Conservation (phyloP, 1,140 invertebrate species). For the Subanguina moxae region DNA sequence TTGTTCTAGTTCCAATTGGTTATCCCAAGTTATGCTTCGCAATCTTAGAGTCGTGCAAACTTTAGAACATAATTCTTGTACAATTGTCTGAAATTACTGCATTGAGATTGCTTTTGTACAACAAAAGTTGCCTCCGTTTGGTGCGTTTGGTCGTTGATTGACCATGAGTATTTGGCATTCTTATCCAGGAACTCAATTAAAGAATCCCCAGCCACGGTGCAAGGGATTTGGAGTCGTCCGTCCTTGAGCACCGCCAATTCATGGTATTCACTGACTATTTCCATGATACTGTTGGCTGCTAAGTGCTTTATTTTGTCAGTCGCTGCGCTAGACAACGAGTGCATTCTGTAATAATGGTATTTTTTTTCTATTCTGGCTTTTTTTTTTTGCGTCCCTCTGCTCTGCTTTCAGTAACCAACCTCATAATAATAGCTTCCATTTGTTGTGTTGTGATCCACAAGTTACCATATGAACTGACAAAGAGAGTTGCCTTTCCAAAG, state of each 20-base stretch:
- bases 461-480: conserved; percentile 26
- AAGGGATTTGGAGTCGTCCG: conserved; percentile 47
- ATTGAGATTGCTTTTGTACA: not conserved
- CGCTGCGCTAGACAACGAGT: conserved; percentile 2
- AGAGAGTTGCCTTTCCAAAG: conserved; percentile 30
- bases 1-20: conserved; percentile 15
- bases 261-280: conserved; percentile 34
- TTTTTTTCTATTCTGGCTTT: too few species aligned
- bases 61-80: conserved; percentile 8
- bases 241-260: conserved; percentile 34
- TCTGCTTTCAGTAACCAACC: conserved; percentile 23
- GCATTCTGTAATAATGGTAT: conserved; percentile 12
- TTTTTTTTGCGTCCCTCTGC: too few species aligned
- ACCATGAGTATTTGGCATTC: conserved; percentile 10
- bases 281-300: conserved; percentile 8
- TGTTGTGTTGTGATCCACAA: conserved; percentile 37
- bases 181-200: conserved; percentile 30
- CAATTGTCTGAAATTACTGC: not conserved
- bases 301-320: not conserved
- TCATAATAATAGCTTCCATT: conserved; percentile 38
- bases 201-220: conserved; percentile 37
- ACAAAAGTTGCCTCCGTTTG: not conserved
- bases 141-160: not conserved
- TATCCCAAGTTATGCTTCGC: conserved; percentile 30
- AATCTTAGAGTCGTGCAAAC: conserved; percentile 17